Evolutionary conservation across 2,797 vertebrate species (phyloP).

Genomic region (Chaetophractus vellerosus): DNA sequence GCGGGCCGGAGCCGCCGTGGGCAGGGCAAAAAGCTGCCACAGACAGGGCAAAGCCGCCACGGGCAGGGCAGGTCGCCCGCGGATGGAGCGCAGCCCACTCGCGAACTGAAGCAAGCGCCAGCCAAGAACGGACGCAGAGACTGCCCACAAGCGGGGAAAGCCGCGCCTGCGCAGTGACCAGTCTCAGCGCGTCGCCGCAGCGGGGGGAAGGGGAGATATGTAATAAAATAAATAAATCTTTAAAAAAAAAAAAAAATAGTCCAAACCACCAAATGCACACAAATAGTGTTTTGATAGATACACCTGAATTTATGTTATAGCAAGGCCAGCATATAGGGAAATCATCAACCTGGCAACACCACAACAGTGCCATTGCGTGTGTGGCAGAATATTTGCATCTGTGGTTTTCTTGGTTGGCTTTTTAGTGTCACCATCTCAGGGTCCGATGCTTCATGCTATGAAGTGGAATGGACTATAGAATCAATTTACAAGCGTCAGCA

Average conservation of each 20-base stretch:
- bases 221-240: no score
- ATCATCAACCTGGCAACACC: neutral
- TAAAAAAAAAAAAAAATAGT: slow-evolving; percentile 66
- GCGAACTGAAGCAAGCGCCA: no score
- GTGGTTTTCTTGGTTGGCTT: neutral
- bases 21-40: no score
- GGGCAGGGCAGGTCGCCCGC: no score
- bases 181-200: no score
- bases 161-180: no score
- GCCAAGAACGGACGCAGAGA: no score
- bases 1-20: no score
- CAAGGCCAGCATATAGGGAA: neutral
- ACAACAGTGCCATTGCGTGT: neutral
- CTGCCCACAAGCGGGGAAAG: no score
- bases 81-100: no score
- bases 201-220: no score
- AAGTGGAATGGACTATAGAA: neutral
- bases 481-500: neutral
- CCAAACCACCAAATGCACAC: neutral
- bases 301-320: neutral
- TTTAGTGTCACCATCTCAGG: neutral
- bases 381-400: neutral
- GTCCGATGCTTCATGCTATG: neutral
- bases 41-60: no score
- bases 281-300: neutral